Conservation (phyloP, 2,888 invertebrate species). For the Nemotelus pantherinus region DNA sequence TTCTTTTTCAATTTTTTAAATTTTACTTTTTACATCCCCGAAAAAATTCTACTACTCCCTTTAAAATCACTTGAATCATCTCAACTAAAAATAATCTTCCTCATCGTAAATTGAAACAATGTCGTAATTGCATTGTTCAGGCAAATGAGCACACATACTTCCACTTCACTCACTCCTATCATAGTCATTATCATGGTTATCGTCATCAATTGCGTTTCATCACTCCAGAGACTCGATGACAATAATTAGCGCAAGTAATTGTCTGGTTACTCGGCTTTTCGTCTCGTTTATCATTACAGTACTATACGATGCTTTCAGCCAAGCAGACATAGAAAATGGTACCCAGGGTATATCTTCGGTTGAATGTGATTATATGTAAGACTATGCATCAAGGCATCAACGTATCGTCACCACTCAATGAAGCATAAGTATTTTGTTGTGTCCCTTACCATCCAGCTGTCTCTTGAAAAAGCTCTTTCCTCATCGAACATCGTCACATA, state of each 20-base stretch:
- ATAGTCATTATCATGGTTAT: constrained; percentile 12
- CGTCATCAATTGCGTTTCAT: background rate
- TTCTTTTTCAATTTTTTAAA: too few relatives aligned
- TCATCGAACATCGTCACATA: background rate
- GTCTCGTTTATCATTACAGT: constrained; percentile 3
- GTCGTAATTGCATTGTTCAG: background rate
- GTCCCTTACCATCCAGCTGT: background rate
- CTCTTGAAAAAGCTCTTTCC: background rate
- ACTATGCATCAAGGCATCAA: background rate
- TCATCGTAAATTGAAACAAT: background rate
- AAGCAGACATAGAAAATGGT: background rate
- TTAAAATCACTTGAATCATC: too few relatives aligned
- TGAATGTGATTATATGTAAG: background rate
- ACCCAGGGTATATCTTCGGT: too few relatives aligned
- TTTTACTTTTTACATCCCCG: too few relatives aligned
- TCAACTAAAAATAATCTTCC: background rate
- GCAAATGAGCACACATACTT: background rate
- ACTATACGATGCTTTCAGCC: background rate
- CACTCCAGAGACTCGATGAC: background rate
- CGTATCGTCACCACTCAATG: background rate
- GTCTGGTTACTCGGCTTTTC: constrained; percentile 30
- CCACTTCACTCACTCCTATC: background rate
- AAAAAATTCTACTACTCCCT: too few relatives aligned
- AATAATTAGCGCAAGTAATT: constrained; percentile 39
- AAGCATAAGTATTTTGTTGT: background rate